Evolutionary conservation across 2,113 vertebrate species (phyloP), one percentile per base, ranked within the genome.

Genomic region (Rhipidura dahli): DNA sequence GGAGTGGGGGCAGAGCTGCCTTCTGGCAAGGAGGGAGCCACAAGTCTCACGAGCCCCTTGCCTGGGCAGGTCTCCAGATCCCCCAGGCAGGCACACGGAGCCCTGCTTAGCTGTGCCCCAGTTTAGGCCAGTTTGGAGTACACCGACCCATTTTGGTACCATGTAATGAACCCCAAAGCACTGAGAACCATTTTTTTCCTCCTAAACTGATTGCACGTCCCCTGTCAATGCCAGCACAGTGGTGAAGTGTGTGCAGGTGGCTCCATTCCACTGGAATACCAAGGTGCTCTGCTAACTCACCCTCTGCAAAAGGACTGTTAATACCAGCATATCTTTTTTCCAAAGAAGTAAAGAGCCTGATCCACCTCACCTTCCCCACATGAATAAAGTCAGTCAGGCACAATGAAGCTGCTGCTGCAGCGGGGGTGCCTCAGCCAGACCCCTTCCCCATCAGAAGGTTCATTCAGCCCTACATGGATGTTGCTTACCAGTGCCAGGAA

Each of bases 391-490:
- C 16, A 72, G 37, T 6, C 30, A 54, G 54, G 42, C 10, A 31
- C 31, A n/a, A 19, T 7, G 33, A 78, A 87, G 37, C 20, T 53
- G 7, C 42, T 63, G 42, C 39, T 87, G 42, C 73, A 91, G 40
- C 37, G 17, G n/a, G 5, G 23, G 1, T 71, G 27, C 22, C 53
- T 79, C 44, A 30, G 18, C 30, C 20, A 28, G 30, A 35, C 16
- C 23, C 35, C 39, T 59, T 68, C n/a, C 26, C 57, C 21, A 3
- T 24, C 14, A 22, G 35, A 12, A 20, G 31, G 4, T 15, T 88
- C 15, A 8, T 42, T 66, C 47, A 82, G 42, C 39, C 33, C 30
- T 54, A 18, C 9, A 0, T 0, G 8, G 30, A 11, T 1, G 2
- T 23, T 66, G 22, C 26, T n/a, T 45, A 42, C 15, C 31, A 19